Conservation (phyloP, 2,888 invertebrate species). For the Trachelus iudaicus region DNA sequence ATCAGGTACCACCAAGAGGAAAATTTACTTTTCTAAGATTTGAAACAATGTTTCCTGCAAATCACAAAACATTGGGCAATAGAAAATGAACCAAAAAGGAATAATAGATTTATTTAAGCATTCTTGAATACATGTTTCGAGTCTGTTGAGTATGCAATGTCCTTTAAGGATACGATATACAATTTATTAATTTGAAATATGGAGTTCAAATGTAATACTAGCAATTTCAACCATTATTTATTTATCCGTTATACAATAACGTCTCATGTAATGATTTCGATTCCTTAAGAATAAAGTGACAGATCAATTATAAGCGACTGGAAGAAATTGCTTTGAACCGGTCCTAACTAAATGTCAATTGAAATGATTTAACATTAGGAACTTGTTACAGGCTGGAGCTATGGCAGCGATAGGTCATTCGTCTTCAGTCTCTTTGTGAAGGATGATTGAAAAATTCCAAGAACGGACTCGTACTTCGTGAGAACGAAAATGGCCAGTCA, state of each 20-base stretch:
- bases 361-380: neutral
- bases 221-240: no score
- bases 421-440: neutral
- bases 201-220: neutral
- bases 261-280: neutral
- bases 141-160: neutral
- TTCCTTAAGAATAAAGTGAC: neutral
- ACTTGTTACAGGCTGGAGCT: neutral
- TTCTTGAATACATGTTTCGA: no score
- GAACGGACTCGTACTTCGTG: neutral
- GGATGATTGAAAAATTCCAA: neutral
- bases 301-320: neutral
- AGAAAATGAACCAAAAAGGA: no score
- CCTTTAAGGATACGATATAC: neutral
- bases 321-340: neutral
- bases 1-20: no score
- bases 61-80: neutral
- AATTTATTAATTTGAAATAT: neutral
- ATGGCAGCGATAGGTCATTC: neutral
- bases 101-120: no score
- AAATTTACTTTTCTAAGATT: neutral
- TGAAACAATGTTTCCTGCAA: neutral
- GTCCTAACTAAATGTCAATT: neutral
- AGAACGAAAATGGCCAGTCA: neutral
- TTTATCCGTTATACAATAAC: neutral